A percentile compares a stretch with the other conserved stretches of the same genome.
Evolutionary conservation across 1,140 invertebrate species (phyloP).

Genomic region (Cyclina sinensis): DNA sequence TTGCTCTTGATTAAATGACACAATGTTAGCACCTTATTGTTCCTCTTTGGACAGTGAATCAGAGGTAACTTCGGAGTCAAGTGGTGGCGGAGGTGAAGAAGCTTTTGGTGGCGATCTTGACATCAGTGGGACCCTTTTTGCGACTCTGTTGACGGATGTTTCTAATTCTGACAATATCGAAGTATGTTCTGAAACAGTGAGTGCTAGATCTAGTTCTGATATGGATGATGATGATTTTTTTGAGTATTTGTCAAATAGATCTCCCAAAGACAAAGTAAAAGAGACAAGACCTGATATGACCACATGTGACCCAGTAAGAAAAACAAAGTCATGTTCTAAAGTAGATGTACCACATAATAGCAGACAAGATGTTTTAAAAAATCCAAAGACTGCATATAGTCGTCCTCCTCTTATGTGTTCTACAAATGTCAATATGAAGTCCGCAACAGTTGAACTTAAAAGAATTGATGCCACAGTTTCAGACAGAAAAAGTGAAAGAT

Average conservation of each 20-base stretch:
- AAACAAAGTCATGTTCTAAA: background rate
- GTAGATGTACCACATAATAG: background rate
- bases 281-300: background rate
- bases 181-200: background rate
- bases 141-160: background rate
- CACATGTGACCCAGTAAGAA: background rate
- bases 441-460: background rate
- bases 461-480: no score
- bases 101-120: background rate
- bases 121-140: conserved; percentile 18
- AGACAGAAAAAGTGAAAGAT: background rate
- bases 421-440: background rate
- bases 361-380: background rate
- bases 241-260: no score
- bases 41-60: conserved; percentile 55
- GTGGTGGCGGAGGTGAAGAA: background rate
- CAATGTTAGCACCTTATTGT: conserved; percentile 22
- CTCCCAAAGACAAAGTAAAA: conserved; percentile 3
- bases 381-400: conserved; percentile 1
- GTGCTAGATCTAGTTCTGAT: background rate
- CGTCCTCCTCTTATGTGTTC: conserved; percentile 17
- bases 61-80: background rate
- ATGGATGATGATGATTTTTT: background rate
- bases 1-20: background rate
- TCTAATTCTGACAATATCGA: background rate